phyloP scores from a whole-genome alignment of 2,797 vertebrate genomes.

The Typhlichthys subterraneus region DNA sequence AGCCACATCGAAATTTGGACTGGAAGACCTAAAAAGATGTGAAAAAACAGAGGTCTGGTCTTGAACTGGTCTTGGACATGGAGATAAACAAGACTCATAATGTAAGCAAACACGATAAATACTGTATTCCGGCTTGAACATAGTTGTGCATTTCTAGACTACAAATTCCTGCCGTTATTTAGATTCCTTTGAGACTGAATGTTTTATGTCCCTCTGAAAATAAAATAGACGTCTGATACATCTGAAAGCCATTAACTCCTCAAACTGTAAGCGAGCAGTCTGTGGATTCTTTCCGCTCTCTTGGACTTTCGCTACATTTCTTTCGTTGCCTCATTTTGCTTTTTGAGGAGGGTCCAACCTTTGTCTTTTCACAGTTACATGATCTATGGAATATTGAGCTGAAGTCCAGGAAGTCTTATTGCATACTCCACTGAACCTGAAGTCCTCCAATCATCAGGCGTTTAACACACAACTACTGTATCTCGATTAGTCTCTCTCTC shows the following conservation, averaged over 20 bases:
- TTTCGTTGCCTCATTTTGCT: slow-evolving; percentile 51
- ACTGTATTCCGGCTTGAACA: slow-evolving; percentile 20
- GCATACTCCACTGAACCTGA: slow-evolving; percentile 41
- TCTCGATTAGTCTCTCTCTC: slow-evolving; percentile 14
- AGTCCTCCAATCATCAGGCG: slow-evolving; percentile 41
- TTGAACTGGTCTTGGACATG: slow-evolving; percentile 20
- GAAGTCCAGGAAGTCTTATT: slow-evolving; percentile 53
- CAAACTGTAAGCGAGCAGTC: slow-evolving; percentile 70
- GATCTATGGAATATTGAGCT: slow-evolving; percentile 58
- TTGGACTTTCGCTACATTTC: slow-evolving; percentile 67
- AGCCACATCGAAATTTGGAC: slow-evolving; percentile 12
- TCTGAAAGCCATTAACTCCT: slow-evolving; percentile 78
- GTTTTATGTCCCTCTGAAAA: slow-evolving; percentile 78
- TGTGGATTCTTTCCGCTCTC: slow-evolving; percentile 74
- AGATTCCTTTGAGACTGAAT: slow-evolving; percentile 76
- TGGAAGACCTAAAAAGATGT: too few relatives aligned
- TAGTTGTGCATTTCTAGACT: slow-evolving; percentile 52
- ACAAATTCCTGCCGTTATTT: slow-evolving; percentile 75
- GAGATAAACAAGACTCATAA: slow-evolving; percentile 30
- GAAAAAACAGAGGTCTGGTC: slow-evolving; percentile 5
- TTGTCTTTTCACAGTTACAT: slow-evolving; percentile 63
- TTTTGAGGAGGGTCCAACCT: slow-evolving; percentile 29
- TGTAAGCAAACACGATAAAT: slow-evolving; percentile 33
- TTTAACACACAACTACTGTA: slow-evolving; percentile 29
- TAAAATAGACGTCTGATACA: slow-evolving; percentile 71